phyloP scores from a whole-genome alignment of 1,140 invertebrate genomes.

The Bombus confusus region DNA sequence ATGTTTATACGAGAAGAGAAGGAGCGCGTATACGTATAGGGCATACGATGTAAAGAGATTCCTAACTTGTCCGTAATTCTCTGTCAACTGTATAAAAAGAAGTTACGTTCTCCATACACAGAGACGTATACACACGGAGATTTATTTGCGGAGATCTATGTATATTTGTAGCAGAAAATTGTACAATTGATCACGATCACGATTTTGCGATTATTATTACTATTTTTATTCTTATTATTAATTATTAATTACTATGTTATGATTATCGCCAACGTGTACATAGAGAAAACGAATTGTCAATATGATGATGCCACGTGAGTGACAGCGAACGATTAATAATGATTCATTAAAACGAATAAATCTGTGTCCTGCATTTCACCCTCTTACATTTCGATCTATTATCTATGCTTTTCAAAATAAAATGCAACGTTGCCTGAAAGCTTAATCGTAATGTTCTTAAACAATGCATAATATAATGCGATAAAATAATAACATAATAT shows the following conservation, averaged over 20 bases:
- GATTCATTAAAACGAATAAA: constrained; percentile 75
- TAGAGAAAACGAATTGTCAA: constrained; percentile 81
- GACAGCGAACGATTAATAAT: constrained; percentile 80
- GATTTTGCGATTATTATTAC: constrained; percentile 75
- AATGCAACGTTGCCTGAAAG: background rate
- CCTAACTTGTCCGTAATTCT: constrained; percentile 18
- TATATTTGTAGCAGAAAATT: constrained; percentile 80
- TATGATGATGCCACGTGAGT: constrained; percentile 78
- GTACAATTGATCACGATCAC: constrained; percentile 77
- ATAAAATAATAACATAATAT: no score
- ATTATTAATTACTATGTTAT: constrained; percentile 73
- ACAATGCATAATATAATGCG: rapidly evolving
- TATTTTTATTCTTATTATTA: constrained; percentile 77
- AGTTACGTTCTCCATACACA: constrained; percentile 35
- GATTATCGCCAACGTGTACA: constrained; percentile 79
- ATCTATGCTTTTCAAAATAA: background rate
- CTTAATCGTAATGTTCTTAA: background rate
- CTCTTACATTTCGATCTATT: background rate
- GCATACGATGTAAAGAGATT: constrained; percentile 7
- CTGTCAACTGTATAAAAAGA: background rate
- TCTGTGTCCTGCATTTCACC: constrained; percentile 1
- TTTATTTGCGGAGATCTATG: constrained; percentile 74
- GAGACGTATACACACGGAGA: constrained; percentile 63
- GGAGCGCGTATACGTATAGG: background rate
- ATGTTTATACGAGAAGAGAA: background rate